Evolutionary conservation across 2,113 vertebrate genomes (phyloP), one percentile per base, ranked within the genome.

Genomic region (Haplochromis burtoni): DNA sequence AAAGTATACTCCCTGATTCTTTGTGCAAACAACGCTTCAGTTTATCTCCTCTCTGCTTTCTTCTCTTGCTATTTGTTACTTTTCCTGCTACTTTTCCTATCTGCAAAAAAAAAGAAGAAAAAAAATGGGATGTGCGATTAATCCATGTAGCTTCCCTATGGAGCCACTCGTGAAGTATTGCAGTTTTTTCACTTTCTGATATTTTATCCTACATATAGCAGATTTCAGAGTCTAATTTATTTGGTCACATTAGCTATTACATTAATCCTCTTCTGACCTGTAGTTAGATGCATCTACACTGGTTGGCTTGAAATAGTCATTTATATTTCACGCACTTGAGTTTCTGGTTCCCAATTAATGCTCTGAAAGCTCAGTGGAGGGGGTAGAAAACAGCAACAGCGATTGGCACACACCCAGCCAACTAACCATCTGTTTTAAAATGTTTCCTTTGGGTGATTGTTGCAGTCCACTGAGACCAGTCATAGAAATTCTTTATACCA

Each of bases 361-460:
- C 81, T 78, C 19, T 89, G 31, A 78, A 88, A 55, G 66, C 63
- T 89, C 61, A 78, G 78, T 61, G 71, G 51, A 57, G 47, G 66
- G 61, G 80, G 57, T 61, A 80, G 73, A 90, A 84, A 90, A 73
- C 55, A 12, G 82, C 29, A 63, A 66, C 54, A 63, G 78, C 29
- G 51, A 80, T 83, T 89, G 89, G 82, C 57, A 86, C 51, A 71
- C 35, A 78, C 47, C 78, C 90, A 93, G 81, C 35, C 61, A 92
- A 63, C 55, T 80, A 90, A 78, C 87, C 91, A 92, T 94, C 91
- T 89, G 89, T 88, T 91, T 87, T 83, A 80, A 91, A 88, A 91
- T 53, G 61, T 87, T 83, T 89, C 88, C 82, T 93, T 84, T 90
- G 87, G 87, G 89, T 90, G 78, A 90, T 87, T 87, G 83, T 83